Evolutionary conservation across 2,797 vertebrate species (phyloP).

Genomic region (Ataeniobius toweri): DNA sequence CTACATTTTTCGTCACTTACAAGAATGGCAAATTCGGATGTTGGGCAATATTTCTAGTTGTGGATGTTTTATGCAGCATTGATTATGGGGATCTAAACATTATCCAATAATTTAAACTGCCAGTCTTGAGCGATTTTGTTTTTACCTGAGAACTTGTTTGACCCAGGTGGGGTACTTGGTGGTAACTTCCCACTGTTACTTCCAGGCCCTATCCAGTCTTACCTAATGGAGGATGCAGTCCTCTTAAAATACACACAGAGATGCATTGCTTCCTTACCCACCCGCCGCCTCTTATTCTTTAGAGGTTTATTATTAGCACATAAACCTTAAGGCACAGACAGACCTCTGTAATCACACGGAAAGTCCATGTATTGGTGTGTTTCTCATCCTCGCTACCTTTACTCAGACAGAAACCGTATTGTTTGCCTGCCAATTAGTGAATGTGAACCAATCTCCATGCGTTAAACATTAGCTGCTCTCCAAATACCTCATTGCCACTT

Average conservation of each 20-base stretch:
- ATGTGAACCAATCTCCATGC: constrained; percentile 32
- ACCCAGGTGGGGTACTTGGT: constrained; percentile 20
- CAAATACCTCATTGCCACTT: constrained; percentile 51
- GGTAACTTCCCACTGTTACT: constrained; percentile 33
- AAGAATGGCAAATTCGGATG: not conserved
- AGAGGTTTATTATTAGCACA: constrained; percentile 25
- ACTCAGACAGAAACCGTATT: constrained; percentile 58
- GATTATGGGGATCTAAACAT: not conserved
- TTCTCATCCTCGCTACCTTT: constrained; percentile 31
- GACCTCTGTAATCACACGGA: constrained; percentile 17
- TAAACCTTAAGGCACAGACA: constrained; percentile 25
- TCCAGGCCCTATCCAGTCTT: constrained; percentile 35
- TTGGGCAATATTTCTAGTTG: not conserved
- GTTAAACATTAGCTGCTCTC: constrained; percentile 66
- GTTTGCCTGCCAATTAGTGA: constrained; percentile 57
- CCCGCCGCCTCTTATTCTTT: not conserved
- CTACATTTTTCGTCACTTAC: not conserved
- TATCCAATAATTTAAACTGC: no score
- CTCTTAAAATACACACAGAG: not conserved
- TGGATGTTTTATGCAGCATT: not conserved
- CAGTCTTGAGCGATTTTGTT: not conserved
- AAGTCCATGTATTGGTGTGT: constrained; percentile 8
- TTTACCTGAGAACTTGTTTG: constrained; percentile 46
- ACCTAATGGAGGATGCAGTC: constrained; percentile 34
- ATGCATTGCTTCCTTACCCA: not conserved